Evolutionary conservation across 2,797 vertebrate genomes (phyloP).

Genomic region (Micropoecilia bifurca): DNA sequence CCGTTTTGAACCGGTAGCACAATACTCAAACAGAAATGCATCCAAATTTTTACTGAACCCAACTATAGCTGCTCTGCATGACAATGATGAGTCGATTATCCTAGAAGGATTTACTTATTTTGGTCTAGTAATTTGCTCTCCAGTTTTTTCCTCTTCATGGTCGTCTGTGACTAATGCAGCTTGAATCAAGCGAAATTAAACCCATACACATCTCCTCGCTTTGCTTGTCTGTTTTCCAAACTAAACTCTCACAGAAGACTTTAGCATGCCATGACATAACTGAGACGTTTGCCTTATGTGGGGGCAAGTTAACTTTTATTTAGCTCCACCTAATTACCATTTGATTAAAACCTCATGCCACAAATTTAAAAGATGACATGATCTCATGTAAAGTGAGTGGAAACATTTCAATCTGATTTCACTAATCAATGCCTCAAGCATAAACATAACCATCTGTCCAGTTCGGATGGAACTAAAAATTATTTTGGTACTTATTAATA

Average conservation of each 20-base stretch:
- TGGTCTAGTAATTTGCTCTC: conserved; percentile 10
- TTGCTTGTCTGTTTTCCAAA: conserved; percentile 3
- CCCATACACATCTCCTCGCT: neutral
- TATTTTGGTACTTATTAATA: neutral
- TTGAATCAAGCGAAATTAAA: neutral
- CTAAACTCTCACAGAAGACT: conserved; percentile 21
- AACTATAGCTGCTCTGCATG: conserved; percentile 30
- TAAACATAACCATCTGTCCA: too few relatives aligned
- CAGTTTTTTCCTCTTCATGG: neutral
- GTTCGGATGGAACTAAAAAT: neutral
- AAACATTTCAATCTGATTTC: neutral
- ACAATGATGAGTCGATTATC: conserved; percentile 14
- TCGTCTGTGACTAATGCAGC: conserved; percentile 12
- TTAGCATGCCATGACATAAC: conserved; percentile 3
- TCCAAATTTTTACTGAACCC: conserved; percentile 31
- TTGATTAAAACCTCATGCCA: neutral
- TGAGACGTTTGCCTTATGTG: neutral
- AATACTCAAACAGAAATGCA: conserved; percentile 26
- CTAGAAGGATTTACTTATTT: conserved; percentile 3
- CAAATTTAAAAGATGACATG: neutral
- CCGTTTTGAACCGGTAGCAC: conserved; percentile 16
- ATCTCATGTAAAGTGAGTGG: neutral
- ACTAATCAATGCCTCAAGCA: neutral
- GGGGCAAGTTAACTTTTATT: neutral
- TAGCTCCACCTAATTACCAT: neutral